Evolutionary conservation across 2,797 vertebrate species (phyloP), one percentile per base, ranked within the genome.

Genomic region (Pampus argenteus): DNA sequence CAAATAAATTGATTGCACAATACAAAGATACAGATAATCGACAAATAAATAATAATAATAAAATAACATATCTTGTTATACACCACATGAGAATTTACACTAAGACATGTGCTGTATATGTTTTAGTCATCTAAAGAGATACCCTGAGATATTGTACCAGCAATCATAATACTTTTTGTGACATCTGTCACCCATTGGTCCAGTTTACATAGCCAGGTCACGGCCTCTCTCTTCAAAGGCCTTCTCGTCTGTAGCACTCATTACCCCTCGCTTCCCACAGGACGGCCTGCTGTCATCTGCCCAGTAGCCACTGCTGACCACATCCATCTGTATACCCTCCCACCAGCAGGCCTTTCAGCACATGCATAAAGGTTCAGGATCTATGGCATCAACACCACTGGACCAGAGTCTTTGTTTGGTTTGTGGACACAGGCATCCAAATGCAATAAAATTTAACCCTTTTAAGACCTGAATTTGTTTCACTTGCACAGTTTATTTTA

Each of bases 221-320:
- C 54, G 78, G 67, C 84, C 85, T 79, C 28, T 70, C 79, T 59
- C 87, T 91, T 94, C 89, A 94, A 92, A 93, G 88, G 54, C 54
- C 56, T 62, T 78, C 61, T 76, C 60, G 44, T 83, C 84, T 89
- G 81, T 48, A 66, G 73, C 20, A 20, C 81, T 88, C 86, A 79
- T 91, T 91, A 85, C 59, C 76, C 67, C 63, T 40, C 9, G 20
- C 68, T 70, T 82, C 79, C 66, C 69, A 79, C 65, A 78, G 74
- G 70, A 82, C 68, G 52, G 60, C 52, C 62, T 7, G 60, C 79
- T 83, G 74, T 85, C 74, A 74, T 63, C 69, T 66, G 63, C 73
- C 76, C 74, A 55, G 79, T 67, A 66, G 61, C 71, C 64, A 69
- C 64, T 31, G 42, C 72, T 82, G 82, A 86, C 80, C 81, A 71